phyloP scores from a whole-genome alignment of 2,888 invertebrate species.

The Taphrorychus bicolor region DNA sequence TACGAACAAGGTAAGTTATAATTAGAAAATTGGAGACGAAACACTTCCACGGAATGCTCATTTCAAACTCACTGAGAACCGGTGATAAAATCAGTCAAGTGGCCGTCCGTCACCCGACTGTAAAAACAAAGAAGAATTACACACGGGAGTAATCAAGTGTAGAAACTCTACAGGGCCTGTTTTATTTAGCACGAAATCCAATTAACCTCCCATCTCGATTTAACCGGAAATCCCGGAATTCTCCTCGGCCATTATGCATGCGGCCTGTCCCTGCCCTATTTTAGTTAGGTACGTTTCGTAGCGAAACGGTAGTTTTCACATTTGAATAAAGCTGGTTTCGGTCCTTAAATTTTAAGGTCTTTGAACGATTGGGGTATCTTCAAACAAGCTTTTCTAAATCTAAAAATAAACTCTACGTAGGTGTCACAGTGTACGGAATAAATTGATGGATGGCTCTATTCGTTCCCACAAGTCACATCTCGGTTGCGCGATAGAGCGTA shows the following conservation, averaged over 20 bases:
- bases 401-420: too few species aligned
- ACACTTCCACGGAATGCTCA: not conserved
- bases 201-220: constrained; percentile 27
- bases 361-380: too few species aligned
- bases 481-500: too few species aligned
- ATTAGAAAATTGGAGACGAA: not conserved
- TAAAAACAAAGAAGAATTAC: constrained; percentile 20
- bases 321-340: not conserved
- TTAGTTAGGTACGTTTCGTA: constrained; percentile 2
- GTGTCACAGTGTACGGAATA: too few species aligned
- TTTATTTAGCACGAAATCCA: constrained; percentile 30
- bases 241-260: constrained; percentile 21
- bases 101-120: not conserved
- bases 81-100: not conserved
- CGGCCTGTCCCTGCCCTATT: not conserved
- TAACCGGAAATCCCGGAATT: constrained; percentile 19
- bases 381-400: too few species aligned
- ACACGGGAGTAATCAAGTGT: constrained; percentile 19
- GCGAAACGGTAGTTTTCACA: constrained; percentile 1
- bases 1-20: too few species aligned
- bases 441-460: too few species aligned
- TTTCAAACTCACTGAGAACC: not conserved
- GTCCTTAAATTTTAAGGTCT: constrained; percentile 1
- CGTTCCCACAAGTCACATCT: too few species aligned
- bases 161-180: constrained; percentile 14